Conservation (phyloP, 2,113 vertebrate species). For the Ptilonorhynchus violaceus region DNA sequence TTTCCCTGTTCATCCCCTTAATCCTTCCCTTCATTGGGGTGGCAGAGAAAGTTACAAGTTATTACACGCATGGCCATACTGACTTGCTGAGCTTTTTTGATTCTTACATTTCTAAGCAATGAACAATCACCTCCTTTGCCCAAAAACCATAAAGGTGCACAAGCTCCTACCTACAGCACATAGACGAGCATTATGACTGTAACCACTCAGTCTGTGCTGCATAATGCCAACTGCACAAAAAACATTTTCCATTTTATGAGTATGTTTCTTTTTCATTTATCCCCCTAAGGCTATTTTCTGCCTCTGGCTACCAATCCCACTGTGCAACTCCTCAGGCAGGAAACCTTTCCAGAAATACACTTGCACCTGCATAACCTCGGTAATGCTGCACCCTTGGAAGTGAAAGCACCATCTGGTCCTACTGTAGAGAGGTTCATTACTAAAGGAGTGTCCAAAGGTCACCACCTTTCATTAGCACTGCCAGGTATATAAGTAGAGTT, state of each 20-base stretch:
- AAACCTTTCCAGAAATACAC: slow-evolving; percentile 29
- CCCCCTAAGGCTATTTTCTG: slow-evolving; percentile 8
- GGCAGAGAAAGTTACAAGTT: background rate
- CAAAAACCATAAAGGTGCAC: background rate
- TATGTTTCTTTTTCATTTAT: background rate
- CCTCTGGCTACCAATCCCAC: background rate
- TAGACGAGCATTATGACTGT: background rate
- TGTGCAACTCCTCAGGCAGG: background rate
- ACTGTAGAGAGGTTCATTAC: background rate
- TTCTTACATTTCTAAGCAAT: background rate
- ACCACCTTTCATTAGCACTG: slow-evolving; percentile 20
- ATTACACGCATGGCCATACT: background rate
- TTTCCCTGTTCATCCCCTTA: slow-evolving; percentile 12
- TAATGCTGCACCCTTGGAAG: slow-evolving; percentile 27
- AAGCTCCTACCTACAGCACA: background rate
- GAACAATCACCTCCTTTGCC: background rate
- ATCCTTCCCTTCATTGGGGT: background rate
- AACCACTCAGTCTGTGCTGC: background rate
- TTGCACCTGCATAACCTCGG: slow-evolving; percentile 32
- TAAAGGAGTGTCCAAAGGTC: slow-evolving; percentile 34
- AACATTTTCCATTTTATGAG: background rate
- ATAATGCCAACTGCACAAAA: background rate
- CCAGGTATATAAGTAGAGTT: slow-evolving; percentile 18
- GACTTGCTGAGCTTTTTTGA: background rate
- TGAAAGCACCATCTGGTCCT: slow-evolving; percentile 35